These are phyloP conservation scores for Adelges cooleyi DNA, from an alignment of 1,140 invertebrate genomes.

Conservation along the genomic window DNA sequence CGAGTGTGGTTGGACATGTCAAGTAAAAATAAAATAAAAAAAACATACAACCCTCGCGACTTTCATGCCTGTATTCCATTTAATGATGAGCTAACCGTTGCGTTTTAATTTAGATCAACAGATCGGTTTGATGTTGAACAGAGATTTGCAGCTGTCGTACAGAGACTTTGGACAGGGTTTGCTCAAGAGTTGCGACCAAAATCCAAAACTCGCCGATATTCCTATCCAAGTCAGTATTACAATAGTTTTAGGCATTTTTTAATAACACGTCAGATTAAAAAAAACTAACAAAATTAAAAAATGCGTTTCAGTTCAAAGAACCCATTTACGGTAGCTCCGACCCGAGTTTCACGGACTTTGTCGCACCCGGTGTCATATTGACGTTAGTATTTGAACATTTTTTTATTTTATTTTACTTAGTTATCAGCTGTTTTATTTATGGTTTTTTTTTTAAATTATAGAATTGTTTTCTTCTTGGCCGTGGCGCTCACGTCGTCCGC, in stretches of 20 bases:
- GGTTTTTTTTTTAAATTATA: conserved; percentile 40
- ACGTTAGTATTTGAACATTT: conserved; percentile 49
- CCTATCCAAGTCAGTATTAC: conserved; percentile 55
- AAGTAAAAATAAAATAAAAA: too few relatives aligned
- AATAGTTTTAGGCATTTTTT: not conserved
- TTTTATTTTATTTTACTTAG: not conserved
- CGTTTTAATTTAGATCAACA: conserved; percentile 64
- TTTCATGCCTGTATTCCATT: too few relatives aligned
- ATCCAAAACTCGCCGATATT: conserved; percentile 66
- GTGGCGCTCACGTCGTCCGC: conserved; percentile 82
- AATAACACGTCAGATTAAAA: too few relatives aligned
- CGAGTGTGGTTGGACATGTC: conserved; percentile 78
- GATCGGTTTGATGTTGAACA: conserved; percentile 67
- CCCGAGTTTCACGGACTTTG: conserved; percentile 87
- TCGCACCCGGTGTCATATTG: conserved; percentile 83
- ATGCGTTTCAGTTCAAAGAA: conserved; percentile 49
- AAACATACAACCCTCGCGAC: too few relatives aligned
- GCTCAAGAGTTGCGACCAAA: conserved; percentile 55
- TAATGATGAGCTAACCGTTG: too few relatives aligned
- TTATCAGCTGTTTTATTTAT: not conserved
- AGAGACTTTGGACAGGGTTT: conserved; percentile 58
- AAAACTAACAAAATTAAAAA: not conserved
- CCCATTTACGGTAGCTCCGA: conserved; percentile 75
- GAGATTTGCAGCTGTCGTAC: conserved; percentile 61
- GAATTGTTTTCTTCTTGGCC: conserved; percentile 89